Base-by-base conservation (phyloP, 2,888 invertebrate species). In the Tetranychus truncatus region DNA sequence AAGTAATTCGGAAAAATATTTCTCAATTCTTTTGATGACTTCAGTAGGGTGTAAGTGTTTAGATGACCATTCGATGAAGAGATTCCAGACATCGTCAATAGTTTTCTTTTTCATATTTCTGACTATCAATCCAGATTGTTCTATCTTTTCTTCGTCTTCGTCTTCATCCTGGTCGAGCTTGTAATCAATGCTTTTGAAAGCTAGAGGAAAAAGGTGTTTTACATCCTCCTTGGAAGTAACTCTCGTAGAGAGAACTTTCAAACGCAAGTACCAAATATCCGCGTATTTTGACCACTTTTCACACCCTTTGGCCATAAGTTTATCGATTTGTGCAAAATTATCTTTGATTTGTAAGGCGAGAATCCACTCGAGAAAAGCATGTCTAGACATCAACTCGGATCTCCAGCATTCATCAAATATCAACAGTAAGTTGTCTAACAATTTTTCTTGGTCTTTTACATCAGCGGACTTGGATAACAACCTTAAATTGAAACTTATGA, bases 51-150 rank as follows among this genome's bases (percentile, higher is more conserved):
- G 34, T 9, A 44, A 72, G 45, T 20, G 9, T 45, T 72, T 18
- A 9, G 72, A 34, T 15, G 45, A n/a, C 72, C 72, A 72, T n/a
- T 72, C 46, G 1, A 44, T 24, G 72, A n/a, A 72, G 18, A 72
- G 20, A 34, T 44, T 72, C 72, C 72, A 72, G 1, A 72, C 7
- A n/a, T 72, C 72, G 5, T 45, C 44, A n/a, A 72, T 9, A n/a
- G 72, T 72, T 11, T 72, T 72, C 21, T 6, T 24, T 8, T 18
- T 21, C 55, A 55, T 55, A 9, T 55, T 55, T 55, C 55, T 0
- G 55, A 55, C 2, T 9, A 9, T 55, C 6, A 21, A 21, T 5
- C 34, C 21, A 24, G 72, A 34, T 18, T 15, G 44, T 6, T n/a
- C 44, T 45, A 72, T 9, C 18, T 72, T 72, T 8, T 24, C 15